A percentile compares a stretch with the other conserved stretches of the same genome.
These are phyloP conservation scores for Lysandra coridon DNA, from an alignment of 2,888 invertebrate species.

Conservation along the genomic window DNA sequence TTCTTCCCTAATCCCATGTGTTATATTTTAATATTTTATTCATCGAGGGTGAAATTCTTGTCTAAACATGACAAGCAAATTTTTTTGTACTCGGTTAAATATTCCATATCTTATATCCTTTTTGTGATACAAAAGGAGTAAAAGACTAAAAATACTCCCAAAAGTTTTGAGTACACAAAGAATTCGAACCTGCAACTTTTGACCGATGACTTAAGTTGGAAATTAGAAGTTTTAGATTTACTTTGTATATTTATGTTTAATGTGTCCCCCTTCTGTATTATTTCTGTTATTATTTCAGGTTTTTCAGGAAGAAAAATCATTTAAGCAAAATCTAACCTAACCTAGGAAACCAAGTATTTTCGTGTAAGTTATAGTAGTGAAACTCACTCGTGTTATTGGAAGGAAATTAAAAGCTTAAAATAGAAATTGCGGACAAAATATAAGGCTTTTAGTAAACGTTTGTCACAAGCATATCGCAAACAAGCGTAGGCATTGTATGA, in stretches of 20 bases:
- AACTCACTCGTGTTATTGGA: not conserved
- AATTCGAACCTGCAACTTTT: not conserved
- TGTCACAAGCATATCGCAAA: conserved; percentile 8
- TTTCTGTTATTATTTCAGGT: too few relatives aligned
- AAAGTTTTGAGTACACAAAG: not conserved
- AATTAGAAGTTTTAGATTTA: not conserved
- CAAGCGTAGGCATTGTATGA: conserved; percentile 1
- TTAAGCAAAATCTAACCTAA: too few relatives aligned
- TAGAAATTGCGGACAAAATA: not conserved
- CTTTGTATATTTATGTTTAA: too few relatives aligned
- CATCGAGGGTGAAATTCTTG: conserved; percentile 7
- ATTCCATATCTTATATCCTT: not conserved
- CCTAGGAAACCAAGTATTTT: not conserved
- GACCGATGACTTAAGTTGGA: not conserved
- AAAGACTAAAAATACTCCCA: not conserved
- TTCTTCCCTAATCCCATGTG: conserved; percentile 7
- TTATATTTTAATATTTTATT: conserved; percentile 14
- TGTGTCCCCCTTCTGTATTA: too few relatives aligned
- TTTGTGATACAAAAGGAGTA: not conserved
- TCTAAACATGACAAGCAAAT: not conserved
- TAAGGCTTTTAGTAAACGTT: not conserved
- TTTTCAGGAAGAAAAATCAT: too few relatives aligned
- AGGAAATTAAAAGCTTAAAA: not conserved
- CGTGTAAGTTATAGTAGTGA: not conserved
- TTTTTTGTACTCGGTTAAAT: not conserved